Evolutionary conservation across 2,113 vertebrate genomes (phyloP).

Genomic region (Passer domesticus): DNA sequence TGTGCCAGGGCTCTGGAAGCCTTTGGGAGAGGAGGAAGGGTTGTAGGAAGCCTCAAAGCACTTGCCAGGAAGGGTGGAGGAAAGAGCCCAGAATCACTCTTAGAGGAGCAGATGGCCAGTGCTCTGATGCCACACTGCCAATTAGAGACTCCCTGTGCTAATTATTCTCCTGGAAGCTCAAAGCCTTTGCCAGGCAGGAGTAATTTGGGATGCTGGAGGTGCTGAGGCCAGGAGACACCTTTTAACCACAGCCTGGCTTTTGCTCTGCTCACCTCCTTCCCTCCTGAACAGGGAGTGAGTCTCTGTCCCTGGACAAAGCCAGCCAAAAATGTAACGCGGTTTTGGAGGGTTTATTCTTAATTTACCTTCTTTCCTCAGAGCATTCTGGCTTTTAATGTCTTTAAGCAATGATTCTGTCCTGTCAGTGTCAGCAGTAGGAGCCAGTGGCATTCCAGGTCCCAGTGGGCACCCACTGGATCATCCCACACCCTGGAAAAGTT

Average conservation of each 20-base stretch:
- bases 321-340: background rate
- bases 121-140: background rate
- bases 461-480: background rate
- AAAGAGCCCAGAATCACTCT: background rate
- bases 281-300: fast-evolving
- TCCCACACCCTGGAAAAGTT: background rate
- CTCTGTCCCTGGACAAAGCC: background rate
- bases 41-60: background rate
- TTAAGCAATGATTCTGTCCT: background rate
- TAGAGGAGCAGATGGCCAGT: background rate
- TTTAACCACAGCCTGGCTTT: background rate
- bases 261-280: background rate
- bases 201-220: background rate
- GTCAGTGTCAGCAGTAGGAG: background rate
- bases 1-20: conserved; percentile 1
- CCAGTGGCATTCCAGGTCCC: fast-evolving
- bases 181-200: background rate
- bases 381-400: background rate
- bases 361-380: background rate
- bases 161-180: background rate
- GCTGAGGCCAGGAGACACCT: background rate
- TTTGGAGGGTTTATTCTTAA: background rate
- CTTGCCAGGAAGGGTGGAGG: background rate
- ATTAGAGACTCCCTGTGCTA: background rate
- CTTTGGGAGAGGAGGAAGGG: background rate